phyloP scores from a whole-genome alignment of 2,113 vertebrate species.

The Dipodomys ordii region DNA sequence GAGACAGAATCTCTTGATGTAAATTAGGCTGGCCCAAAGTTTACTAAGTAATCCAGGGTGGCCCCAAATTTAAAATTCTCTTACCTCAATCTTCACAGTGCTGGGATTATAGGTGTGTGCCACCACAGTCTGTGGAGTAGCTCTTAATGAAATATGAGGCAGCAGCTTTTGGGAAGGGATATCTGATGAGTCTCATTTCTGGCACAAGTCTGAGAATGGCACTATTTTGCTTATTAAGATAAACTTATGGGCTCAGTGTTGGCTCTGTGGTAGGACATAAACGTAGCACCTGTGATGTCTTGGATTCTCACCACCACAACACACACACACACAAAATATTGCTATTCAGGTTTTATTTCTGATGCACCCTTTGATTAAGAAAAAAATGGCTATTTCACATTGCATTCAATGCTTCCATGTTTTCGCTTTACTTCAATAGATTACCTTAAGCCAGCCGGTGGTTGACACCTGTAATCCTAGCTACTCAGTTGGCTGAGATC shows the following conservation, averaged over 20 bases:
- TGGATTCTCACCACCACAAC: neutral
- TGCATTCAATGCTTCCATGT: neutral
- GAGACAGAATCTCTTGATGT: neutral
- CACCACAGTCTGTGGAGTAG: neutral
- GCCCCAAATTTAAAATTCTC: neutral
- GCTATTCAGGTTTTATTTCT: neutral
- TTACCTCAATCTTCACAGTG: neutral
- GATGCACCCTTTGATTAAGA: neutral
- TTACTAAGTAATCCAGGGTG: too few relatives aligned
- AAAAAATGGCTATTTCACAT: neutral
- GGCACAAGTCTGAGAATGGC: neutral
- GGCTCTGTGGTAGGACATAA: neutral
- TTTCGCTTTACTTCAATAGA: slow-evolving; percentile 8
- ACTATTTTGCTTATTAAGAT: slow-evolving; percentile 41
- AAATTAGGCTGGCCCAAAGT: neutral
- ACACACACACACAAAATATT: neutral
- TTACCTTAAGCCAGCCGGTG: neutral
- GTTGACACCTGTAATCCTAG: too few relatives aligned
- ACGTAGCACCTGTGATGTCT: rapidly evolving
- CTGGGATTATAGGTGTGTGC: neutral
- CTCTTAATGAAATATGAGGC: slow-evolving; percentile 42
- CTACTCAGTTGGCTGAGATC: too few relatives aligned
- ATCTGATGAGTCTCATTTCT: slow-evolving; percentile 17
- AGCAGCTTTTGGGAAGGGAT: neutral
- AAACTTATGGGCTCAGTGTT: neutral